phyloP scores from a whole-genome alignment of 2,888 invertebrate species.

The Keiferia lycopersicella region DNA sequence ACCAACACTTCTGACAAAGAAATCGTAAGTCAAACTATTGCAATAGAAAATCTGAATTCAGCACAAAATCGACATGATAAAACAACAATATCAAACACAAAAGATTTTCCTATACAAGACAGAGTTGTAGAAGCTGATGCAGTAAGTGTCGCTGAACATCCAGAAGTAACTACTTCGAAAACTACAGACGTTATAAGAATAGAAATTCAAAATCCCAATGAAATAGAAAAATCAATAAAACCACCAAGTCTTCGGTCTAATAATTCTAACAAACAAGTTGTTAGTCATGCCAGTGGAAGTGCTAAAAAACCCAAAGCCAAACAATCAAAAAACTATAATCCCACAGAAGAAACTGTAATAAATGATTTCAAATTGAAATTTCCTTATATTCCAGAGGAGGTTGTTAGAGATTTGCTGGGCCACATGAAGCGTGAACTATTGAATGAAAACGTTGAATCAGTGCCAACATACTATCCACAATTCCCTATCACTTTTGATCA shows the following conservation, averaged over 20 bases:
- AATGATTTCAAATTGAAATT: conserved; percentile 38
- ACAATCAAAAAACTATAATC: conserved; percentile 17
- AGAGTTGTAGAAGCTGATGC: not conserved
- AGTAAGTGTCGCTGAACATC: not conserved
- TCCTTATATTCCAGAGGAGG: conserved; percentile 40
- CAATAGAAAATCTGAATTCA: too few relatives aligned
- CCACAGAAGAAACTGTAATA: conserved; percentile 36
- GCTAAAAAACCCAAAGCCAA: conserved; percentile 13
- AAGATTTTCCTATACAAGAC: too few relatives aligned
- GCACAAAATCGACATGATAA: not conserved
- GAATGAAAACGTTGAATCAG: conserved; percentile 26
- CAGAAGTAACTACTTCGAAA: not conserved
- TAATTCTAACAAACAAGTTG: not conserved
- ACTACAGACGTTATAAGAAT: not conserved
- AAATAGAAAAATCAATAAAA: not conserved
- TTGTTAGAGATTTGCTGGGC: conserved; percentile 36
- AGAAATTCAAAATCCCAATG: not conserved
- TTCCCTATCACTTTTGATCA: conserved; percentile 39
- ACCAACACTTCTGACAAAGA: not conserved
- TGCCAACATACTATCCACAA: conserved; percentile 32
- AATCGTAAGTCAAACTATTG: too few relatives aligned
- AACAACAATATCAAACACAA: not conserved
- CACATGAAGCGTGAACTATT: conserved; percentile 36
- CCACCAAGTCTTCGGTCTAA: not conserved
- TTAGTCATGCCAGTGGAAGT: not conserved